These are phyloP conservation scores for Neolamprologus kungweensis DNA, from an alignment of 2,113 vertebrate species.

Conservation along the genomic window DNA sequence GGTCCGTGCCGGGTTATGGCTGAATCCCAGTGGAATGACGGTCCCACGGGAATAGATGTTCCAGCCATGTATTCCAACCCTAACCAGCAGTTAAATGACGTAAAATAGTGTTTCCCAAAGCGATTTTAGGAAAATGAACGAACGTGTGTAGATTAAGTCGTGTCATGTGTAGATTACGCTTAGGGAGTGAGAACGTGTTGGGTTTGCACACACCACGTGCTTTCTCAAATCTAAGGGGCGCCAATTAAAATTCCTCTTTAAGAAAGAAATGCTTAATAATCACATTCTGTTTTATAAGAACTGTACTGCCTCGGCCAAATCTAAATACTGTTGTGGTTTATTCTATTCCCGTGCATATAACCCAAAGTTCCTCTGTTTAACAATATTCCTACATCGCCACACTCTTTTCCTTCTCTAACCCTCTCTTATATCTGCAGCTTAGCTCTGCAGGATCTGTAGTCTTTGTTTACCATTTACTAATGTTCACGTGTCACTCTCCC, in stretches of 20 bases:
- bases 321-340: neutral
- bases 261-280: neutral
- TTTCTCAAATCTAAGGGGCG: neutral
- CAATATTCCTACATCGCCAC: neutral
- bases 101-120: neutral
- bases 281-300: neutral
- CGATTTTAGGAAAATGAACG: neutral
- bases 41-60: neutral
- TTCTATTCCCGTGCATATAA: neutral
- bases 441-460: neutral
- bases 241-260: neutral
- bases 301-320: neutral
- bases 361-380: neutral
- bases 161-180: neutral
- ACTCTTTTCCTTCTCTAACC: neutral
- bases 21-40: too few relatives aligned
- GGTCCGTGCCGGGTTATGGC: too few relatives aligned
- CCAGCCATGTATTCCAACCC: neutral
- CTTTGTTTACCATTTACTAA: neutral
- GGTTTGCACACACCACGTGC: neutral
- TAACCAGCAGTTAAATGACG: neutral
- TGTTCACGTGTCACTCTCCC: fast-evolving
- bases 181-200: neutral
- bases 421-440: neutral
- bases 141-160: neutral